Conservation (phyloP, 2,888 invertebrate genomes). For the Leucozona laternaria region DNA sequence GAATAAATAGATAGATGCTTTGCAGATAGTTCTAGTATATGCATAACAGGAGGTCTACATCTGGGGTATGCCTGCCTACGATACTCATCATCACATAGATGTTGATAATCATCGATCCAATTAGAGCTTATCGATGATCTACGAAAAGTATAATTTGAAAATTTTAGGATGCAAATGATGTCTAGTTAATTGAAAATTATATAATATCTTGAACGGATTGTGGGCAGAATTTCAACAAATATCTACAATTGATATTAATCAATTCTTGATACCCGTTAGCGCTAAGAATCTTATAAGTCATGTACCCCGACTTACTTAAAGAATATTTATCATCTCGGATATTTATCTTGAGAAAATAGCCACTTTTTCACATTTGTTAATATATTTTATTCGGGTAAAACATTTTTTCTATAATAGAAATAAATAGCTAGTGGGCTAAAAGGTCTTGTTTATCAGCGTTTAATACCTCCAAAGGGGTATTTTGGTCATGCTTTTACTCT, state of each 20-base stretch:
- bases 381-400: too few relatives aligned
- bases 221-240: not conserved
- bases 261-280: too few relatives aligned
- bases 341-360: too few relatives aligned
- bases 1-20: not conserved
- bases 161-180: constrained; percentile 61
- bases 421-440: too few relatives aligned
- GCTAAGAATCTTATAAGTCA: too few relatives aligned
- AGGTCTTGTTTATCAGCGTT: too few relatives aligned
- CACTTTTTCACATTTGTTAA: too few relatives aligned
- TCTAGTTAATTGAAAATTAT: constrained; percentile 5
- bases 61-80: not conserved
- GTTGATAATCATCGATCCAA: constrained; percentile 71
- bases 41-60: not conserved
- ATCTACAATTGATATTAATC: not conserved
- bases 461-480: too few relatives aligned
- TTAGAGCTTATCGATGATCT: constrained; percentile 72
- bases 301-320: too few relatives aligned
- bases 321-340: too few relatives aligned
- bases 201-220: not conserved
- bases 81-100: constrained; percentile 23
- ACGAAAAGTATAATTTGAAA: constrained; percentile 51
- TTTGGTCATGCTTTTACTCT: too few relatives aligned
- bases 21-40: constrained; percentile 8
- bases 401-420: too few relatives aligned